Evolutionary conservation across 2,888 invertebrate species (phyloP).

Genomic region (Plagodis pulveraria): DNA sequence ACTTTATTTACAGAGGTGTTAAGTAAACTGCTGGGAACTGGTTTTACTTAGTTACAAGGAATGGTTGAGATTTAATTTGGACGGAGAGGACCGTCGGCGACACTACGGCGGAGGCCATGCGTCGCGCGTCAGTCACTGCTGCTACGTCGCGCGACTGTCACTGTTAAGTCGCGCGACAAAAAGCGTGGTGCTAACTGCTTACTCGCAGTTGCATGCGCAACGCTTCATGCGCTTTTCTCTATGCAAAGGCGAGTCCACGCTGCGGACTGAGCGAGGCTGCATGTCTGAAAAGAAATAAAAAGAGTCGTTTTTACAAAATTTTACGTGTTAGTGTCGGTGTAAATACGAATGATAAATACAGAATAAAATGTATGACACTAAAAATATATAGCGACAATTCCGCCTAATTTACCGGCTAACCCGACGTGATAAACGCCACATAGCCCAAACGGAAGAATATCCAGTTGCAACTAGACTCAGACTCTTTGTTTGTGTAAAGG

Average conservation of each 20-base stretch:
- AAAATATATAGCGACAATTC: no score
- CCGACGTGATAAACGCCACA: no score
- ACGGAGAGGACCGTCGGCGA: conserved; percentile 48
- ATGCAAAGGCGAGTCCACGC: conserved; percentile 73
- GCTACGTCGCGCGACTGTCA: conserved; percentile 17
- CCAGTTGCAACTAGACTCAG: no score
- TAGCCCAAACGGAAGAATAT: no score
- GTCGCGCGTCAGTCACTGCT: conserved; percentile 8
- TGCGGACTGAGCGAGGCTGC: conserved; percentile 90
- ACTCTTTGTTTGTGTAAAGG: no score
- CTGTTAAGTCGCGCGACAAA: conserved; percentile 85
- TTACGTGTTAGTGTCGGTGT: neutral
- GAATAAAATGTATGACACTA: no score
- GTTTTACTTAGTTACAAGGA: conserved; percentile 29
- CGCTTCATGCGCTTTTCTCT: neutral
- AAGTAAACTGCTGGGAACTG: conserved; percentile 32
- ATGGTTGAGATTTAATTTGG: conserved; percentile 51
- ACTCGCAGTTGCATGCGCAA: conserved; percentile 47
- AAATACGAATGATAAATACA: no score
- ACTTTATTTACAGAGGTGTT: conserved; percentile 70
- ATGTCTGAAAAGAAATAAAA: conserved; percentile 85
- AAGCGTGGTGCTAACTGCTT: conserved; percentile 87
- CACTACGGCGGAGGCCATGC: conserved; percentile 2
- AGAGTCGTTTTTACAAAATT: neutral
- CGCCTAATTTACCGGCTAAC: no score